Percentiles rank a stretch among this genome's conserved stretches.
Conservation (phyloP, 1,140 invertebrate species). For the Lucilia sericata region DNA sequence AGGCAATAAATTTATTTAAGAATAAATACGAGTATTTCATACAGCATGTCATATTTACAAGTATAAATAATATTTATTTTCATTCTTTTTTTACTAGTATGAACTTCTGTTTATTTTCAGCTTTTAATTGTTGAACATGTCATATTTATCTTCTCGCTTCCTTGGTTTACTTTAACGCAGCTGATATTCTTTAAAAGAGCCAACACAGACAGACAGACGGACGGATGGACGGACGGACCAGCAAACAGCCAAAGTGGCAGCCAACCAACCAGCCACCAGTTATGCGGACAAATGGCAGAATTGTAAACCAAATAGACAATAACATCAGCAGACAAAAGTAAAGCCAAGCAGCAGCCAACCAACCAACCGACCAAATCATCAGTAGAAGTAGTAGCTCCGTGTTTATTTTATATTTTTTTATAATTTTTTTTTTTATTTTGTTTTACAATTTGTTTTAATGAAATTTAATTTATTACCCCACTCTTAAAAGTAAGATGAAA, state of each 20-base stretch:
- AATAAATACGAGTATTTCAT: background rate
- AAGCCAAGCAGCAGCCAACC: background rate
- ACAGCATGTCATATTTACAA: background rate
- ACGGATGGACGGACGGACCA: background rate
- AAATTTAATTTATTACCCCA: background rate
- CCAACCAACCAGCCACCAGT: background rate
- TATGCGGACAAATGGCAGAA: slow-evolving; percentile 9
- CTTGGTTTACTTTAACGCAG: slow-evolving; percentile 40
- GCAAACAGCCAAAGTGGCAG: background rate
- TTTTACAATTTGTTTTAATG: slow-evolving; percentile 7
- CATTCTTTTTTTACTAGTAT: background rate
- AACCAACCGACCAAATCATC: background rate
- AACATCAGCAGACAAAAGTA: background rate
- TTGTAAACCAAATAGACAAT: background rate
- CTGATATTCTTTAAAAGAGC: slow-evolving; percentile 21
- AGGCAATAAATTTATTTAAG: background rate
- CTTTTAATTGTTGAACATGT: slow-evolving; percentile 44
- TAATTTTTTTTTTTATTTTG: background rate
- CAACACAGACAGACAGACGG: background rate
- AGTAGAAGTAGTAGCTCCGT: too few relatives aligned
- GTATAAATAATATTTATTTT: slow-evolving; percentile 33
- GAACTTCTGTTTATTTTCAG: slow-evolving; percentile 43
- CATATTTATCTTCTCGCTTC: slow-evolving; percentile 43
- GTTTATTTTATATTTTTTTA: background rate
- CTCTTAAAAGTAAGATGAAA: slow-evolving; percentile 3